Base-by-base conservation (phyloP, 2,113 vertebrate genomes). In the Beaufortia kweichowensis region DNA sequence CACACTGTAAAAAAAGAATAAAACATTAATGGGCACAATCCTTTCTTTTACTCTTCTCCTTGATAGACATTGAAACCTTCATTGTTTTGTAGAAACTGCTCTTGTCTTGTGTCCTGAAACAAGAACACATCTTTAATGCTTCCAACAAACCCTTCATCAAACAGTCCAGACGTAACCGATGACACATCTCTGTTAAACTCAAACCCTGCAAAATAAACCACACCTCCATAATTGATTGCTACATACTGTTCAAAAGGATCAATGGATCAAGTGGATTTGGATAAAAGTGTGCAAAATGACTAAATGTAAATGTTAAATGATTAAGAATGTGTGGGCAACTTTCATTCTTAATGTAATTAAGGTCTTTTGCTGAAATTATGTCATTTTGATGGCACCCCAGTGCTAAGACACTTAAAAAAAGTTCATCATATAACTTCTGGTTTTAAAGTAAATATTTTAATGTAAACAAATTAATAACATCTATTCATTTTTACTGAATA, bases 191-290 rank as follows among this genome's bases (percentile, higher is more conserved):
- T 90, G 77, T 89, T 71, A 28, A 93, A 84, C 86, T 94, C 94
- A 88, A 96, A 96, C 0, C 94, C 93, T 24, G 94, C 94, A 39
- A 95, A 91, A 84, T 95, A 98, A 83, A 87, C 86, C 81, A 89
- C 84, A 4, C 91, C 92, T 6, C 89, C 89, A 0, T 95, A 93
- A 83, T 97, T 94, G 50, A 96, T 84, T 76, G 93, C 92, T 67
- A 93, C 85, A 7, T 94, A 94, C 63, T 86, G 91, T 88, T 91
- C 94, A 23, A 88, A 86, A 3, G 92, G 92, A 71, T 96, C 94
- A 78, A 88, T 75, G 29, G n/a, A n/a, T n/a, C n/a, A n/a, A n/a
- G n/a, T n/a, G n/a, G n/a, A n/a, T n/a, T n/a, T n/a, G n/a, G n/a
- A n/a, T n/a, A n/a, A n/a, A n/a, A n/a, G n/a, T n/a, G n/a, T n/a